Conservation (phyloP, 2,113 vertebrate genomes). For the Aegithalos caudatus region DNA sequence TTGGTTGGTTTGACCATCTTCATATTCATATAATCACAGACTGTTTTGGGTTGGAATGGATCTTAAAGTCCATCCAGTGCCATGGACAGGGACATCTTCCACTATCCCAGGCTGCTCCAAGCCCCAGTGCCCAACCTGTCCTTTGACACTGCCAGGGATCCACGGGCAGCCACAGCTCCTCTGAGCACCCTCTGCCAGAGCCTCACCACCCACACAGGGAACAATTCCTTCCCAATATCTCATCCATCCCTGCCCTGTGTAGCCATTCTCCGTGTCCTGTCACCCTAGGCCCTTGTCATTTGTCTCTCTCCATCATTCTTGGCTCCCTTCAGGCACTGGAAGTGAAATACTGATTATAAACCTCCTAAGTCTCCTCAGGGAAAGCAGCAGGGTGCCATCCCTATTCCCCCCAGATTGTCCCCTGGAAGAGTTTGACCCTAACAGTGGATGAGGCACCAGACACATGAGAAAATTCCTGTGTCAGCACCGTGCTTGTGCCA, state of each 20-base stretch:
- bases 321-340: not conserved
- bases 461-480: not conserved
- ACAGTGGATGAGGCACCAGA: accelerated
- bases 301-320: not conserved
- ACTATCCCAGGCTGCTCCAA: not conserved
- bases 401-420: not conserved
- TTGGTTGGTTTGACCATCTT: not conserved
- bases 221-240: not conserved
- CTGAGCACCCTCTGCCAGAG: not conserved
- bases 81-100: not conserved
- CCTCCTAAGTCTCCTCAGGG: not conserved
- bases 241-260: not conserved
- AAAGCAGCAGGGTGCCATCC: not conserved
- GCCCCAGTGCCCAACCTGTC: not conserved
- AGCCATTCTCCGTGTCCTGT: not conserved
- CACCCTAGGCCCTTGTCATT: not conserved
- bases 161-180: not conserved
- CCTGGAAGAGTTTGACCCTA: not conserved
- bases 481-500: not conserved
- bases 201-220: not conserved
- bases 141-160: not conserved
- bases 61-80: not conserved
- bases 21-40: not conserved
- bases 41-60: not conserved
- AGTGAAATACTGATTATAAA: not conserved